A percentile compares a stretch with the other conserved stretches of the same genome.
Conservation (phyloP, 2,888 invertebrate genomes). For the Leucophora obtusa region DNA sequence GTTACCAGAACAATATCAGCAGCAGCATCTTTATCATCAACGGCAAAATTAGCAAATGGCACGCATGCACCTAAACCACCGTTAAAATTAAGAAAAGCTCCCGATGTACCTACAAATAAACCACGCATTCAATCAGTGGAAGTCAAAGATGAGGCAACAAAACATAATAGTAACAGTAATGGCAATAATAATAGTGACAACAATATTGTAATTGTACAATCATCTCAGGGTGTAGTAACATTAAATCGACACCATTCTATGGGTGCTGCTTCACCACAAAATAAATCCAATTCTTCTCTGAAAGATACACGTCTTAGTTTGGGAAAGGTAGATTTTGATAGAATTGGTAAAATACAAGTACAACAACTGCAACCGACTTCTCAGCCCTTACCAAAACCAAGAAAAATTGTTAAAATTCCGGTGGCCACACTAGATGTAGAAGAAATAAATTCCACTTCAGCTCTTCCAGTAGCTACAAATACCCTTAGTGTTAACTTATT, state of each 20-base stretch:
- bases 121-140: conserved; percentile 66
- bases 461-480: conserved; percentile 21
- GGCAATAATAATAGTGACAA: conserved; percentile 25
- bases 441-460: conserved; percentile 61
- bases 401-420: conserved; percentile 74
- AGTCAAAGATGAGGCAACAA: conserved; percentile 62
- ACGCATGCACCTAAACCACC: conserved; percentile 70
- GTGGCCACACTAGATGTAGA: conserved; percentile 75
- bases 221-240: conserved; percentile 65
- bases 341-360: conserved; percentile 66
- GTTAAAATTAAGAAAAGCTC: conserved; percentile 73
- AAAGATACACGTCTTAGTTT: conserved; percentile 74
- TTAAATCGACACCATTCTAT: conserved; percentile 72
- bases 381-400: conserved; percentile 73
- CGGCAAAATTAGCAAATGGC: conserved; percentile 51
- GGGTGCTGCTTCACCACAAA: conserved; percentile 65
- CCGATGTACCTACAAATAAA: conserved; percentile 74
- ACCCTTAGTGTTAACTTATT: conserved; percentile 67
- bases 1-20: conserved; percentile 48
- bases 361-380: conserved; percentile 69
- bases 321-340: conserved; percentile 73
- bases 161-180: conserved; percentile 18
- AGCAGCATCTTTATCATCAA: conserved; percentile 37
- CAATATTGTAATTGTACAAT: conserved; percentile 67
- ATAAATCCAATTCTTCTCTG: conserved; percentile 63